Evolutionary conservation across 1,140 invertebrate genomes (phyloP).

Genomic region (Tetranychus urticae): DNA sequence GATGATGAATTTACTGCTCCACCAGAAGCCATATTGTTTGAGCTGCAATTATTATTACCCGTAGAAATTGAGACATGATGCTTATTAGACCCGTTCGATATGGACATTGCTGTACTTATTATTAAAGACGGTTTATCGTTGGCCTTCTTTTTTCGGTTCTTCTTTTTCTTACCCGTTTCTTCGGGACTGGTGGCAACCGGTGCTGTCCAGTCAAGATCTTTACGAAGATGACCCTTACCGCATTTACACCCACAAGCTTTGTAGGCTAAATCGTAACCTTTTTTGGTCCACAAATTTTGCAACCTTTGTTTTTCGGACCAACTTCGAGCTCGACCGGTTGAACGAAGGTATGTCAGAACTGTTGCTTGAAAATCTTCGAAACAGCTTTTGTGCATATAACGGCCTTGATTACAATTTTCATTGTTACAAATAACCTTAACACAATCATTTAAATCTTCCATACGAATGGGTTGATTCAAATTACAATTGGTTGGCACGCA

Average conservation of each 20-base stretch:
- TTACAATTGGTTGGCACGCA: slow-evolving; percentile 54
- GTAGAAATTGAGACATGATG: neutral
- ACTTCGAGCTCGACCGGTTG: slow-evolving; percentile 60
- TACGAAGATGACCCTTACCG: slow-evolving; percentile 68
- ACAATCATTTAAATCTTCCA: slow-evolving; percentile 41
- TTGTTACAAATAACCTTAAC: slow-evolving; percentile 85
- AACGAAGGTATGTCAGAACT: slow-evolving; percentile 61
- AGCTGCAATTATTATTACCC: slow-evolving; percentile 5
- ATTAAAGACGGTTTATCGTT: slow-evolving; percentile 33
- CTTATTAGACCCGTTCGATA: neutral
- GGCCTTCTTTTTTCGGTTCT: slow-evolving; percentile 21
- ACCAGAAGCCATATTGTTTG: neutral
- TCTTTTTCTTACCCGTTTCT: slow-evolving; percentile 20
- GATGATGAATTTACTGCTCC: no score
- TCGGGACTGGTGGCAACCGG: slow-evolving; percentile 11
- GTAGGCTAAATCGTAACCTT: slow-evolving; percentile 79
- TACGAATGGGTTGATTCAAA: slow-evolving; percentile 30
- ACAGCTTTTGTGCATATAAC: slow-evolving; percentile 84
- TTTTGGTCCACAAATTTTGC: slow-evolving; percentile 91
- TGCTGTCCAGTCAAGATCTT: slow-evolving; percentile 72
- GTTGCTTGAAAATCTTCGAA: slow-evolving; percentile 77
- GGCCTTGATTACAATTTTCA: slow-evolving; percentile 56
- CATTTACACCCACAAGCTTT: slow-evolving; percentile 51
- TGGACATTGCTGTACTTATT: slow-evolving; percentile 13
- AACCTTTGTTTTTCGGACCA: slow-evolving; percentile 80